Percentiles rank a stretch among this genome's conserved stretches.
Evolutionary conservation across 2,797 vertebrate genomes (phyloP).

Genomic region (Trichosurus vulpecula): DNA sequence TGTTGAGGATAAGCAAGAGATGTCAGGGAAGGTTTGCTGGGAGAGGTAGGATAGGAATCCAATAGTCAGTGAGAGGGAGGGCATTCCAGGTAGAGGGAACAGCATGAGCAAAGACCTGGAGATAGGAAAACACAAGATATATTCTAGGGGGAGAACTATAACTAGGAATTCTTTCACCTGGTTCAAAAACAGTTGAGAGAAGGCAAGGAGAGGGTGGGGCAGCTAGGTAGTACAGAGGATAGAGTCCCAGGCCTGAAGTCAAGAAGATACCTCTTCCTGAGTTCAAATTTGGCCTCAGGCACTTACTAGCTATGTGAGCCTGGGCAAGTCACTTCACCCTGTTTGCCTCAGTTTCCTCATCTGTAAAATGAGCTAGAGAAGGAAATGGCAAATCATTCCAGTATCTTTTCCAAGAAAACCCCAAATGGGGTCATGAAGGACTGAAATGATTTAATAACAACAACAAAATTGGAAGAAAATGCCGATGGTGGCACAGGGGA

Average conservation of each 20-base stretch:
- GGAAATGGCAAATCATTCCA: no score
- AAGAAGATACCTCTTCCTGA: neutral
- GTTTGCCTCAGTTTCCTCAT: no score
- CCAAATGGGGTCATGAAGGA: no score
- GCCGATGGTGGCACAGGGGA: neutral
- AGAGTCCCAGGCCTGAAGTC: neutral
- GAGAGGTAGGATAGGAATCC: neutral
- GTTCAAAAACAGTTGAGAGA: neutral
- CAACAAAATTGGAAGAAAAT: neutral
- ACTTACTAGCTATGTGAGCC: neutral
- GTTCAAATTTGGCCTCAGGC: neutral
- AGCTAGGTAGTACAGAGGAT: neutral
- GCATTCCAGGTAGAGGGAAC: neutral
- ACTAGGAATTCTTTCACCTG: neutral
- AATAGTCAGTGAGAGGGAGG: neutral
- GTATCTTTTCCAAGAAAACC: no score
- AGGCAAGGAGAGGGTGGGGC: neutral
- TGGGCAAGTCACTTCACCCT: neutral
- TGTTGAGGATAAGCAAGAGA: neutral
- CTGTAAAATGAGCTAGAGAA: no score
- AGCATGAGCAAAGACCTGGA: neutral
- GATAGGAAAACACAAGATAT: neutral
- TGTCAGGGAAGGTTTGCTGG: neutral
- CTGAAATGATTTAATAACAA: no score
- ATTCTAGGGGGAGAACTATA: neutral